Base-by-base conservation (phyloP, 2,113 vertebrate genomes). In the Rhineura floridana region DNA sequence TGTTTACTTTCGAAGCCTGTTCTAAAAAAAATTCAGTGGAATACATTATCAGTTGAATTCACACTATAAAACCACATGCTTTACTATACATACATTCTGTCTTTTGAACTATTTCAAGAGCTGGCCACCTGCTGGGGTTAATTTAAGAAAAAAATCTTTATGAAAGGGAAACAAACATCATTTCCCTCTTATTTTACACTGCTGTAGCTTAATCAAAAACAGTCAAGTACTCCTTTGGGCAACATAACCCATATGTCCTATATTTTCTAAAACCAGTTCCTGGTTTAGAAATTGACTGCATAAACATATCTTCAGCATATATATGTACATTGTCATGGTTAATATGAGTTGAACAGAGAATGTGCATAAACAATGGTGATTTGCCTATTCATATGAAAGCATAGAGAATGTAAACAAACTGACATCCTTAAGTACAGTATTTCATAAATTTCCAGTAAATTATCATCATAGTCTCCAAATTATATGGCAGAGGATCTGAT, bases 281-380 rank as follows among this genome's bases (percentile, higher is more conserved):
- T 88, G 90, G 88, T 91, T 80, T 86, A 42, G 50, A 91, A 94
- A 91, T 90, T 91, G 39, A 55, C 78, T 87, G 81, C n/a, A 65
- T 21, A 90, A 89, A 77, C 0, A 6, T 46, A 67, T 69, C 84
- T 90, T 70, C 82, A 87, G 79, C 4, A 88, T 0, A 80, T 2
- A 12, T 62, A 39, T 59, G 17, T 19, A 79, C 2, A 17, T n/a
- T 17, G n/a, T 21, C 7, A 2, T 55, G 52, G 55, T 63, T 30
- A 42, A 81, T 42, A 10, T 48, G 21, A 72, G 21, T 55, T 55
- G 25, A 55, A 19, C 48, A 44, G 62, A 78, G n/a, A 78, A 50
- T 39, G 44, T 17, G 33, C 75, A 39, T 67, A 28, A 67, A 39
- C 46, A 10, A 78, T 28, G 9, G n/a, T 59, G 23, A 23, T 21